phyloP scores from a whole-genome alignment of 2,888 invertebrate species.

The Gibbula magus region DNA sequence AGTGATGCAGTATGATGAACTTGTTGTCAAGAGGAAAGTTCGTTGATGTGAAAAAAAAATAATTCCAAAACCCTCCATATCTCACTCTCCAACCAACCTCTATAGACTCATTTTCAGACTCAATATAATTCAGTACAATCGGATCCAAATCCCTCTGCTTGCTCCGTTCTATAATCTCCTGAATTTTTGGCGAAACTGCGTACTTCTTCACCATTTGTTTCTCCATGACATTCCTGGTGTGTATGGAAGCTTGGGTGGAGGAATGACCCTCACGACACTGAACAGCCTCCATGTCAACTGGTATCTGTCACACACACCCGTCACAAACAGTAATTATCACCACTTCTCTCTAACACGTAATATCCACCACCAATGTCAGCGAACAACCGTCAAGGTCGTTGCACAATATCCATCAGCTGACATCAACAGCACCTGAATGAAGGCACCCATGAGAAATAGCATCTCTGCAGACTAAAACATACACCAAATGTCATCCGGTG shows the following conservation, averaged over 20 bases:
- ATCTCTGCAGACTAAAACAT: neutral
- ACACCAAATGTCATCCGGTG: neutral
- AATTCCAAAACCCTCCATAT: too few species aligned
- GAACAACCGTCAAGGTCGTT: neutral
- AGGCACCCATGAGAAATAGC: neutral
- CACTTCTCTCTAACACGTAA: neutral
- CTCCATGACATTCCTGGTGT: neutral
- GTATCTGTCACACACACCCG: neutral
- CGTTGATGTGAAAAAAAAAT: too few species aligned
- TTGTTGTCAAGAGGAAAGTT: too few species aligned
- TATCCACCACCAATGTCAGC: neutral
- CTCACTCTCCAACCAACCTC: neutral
- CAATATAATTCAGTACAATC: neutral
- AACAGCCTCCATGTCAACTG: neutral
- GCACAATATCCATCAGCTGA: neutral
- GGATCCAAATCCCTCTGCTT: neutral
- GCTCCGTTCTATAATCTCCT: neutral
- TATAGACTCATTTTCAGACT: neutral
- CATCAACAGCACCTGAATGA: constrained; percentile 1
- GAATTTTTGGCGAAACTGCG: neutral
- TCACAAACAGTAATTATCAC: neutral
- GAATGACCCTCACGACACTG: neutral
- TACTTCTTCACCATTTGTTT: neutral
- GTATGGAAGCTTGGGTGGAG: neutral
- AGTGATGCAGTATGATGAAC: too few species aligned